Conservation (phyloP, 35 echinoderm and acorn worm genomes). For the Antedon bifida region DNA sequence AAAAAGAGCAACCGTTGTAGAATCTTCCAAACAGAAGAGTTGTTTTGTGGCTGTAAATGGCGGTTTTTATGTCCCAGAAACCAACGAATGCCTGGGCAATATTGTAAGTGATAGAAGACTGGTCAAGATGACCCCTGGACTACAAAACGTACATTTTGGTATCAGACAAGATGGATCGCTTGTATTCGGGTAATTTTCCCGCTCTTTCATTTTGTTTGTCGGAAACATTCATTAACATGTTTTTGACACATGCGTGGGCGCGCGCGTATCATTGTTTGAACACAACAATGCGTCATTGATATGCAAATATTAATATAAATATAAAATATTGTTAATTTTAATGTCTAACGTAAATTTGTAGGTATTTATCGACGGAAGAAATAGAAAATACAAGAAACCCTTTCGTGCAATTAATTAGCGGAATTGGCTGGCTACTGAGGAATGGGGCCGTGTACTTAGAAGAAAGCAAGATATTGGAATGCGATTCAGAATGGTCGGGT, state of each 20-base stretch:
- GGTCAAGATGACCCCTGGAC: constrained; percentile 31
- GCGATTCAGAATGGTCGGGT: background rate
- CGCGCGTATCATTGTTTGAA: no score
- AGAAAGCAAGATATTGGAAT: background rate
- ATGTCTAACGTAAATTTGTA: background rate
- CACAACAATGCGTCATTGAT: background rate
- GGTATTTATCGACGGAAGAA: background rate
- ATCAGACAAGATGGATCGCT: constrained; percentile 64
- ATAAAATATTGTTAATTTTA: background rate
- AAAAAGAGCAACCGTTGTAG: constrained; percentile 3
- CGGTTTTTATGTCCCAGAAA: constrained; percentile 35
- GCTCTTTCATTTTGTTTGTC: no score
- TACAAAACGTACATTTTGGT: constrained; percentile 90
- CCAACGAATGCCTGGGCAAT: constrained; percentile 34
- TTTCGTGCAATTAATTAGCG: background rate
- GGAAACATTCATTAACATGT: no score
- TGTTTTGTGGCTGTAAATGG: constrained; percentile 46
- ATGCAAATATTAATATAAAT: background rate
- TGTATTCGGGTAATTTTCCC: constrained; percentile 48
- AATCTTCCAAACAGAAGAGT: constrained; percentile 27
- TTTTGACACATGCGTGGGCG: no score
- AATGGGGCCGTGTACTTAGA: background rate
- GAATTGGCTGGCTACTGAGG: background rate
- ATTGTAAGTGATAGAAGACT: constrained; percentile 50
- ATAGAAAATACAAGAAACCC: background rate